A percentile compares a stretch with the other conserved stretches of the same genome.
Evolutionary conservation across 1,140 invertebrate species (phyloP).

Genomic region (Piezodorus guildinii): DNA sequence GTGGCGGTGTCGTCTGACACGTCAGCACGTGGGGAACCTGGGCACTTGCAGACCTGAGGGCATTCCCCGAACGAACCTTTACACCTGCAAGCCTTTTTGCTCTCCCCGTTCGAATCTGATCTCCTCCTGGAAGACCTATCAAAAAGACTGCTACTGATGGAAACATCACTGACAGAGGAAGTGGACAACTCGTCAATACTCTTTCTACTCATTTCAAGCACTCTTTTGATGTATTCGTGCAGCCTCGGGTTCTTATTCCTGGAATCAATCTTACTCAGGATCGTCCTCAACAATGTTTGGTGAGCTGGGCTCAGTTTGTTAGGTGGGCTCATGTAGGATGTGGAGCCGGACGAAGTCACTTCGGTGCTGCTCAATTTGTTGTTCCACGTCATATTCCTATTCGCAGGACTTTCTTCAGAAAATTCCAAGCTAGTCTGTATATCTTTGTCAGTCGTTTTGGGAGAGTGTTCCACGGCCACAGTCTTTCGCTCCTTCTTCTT

Average conservation of each 20-base stretch:
- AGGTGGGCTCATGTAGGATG: constrained; percentile 21
- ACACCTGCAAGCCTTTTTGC: too few relatives aligned
- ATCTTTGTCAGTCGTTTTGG: background rate
- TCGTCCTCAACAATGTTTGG: constrained; percentile 8
- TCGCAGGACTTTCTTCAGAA: background rate
- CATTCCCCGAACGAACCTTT: too few relatives aligned
- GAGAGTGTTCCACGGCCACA: too few relatives aligned
- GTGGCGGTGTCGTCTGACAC: background rate
- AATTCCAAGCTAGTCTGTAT: background rate
- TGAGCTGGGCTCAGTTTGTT: constrained; percentile 15
- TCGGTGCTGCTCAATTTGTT: background rate
- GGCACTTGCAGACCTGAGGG: too few relatives aligned
- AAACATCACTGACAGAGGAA: constrained; percentile 19
- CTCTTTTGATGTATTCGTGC: constrained; percentile 2
- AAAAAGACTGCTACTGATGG: constrained; percentile 7
- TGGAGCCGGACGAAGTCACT: background rate
- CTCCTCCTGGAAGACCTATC: background rate
- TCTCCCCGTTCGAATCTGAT: background rate
- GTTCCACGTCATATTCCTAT: background rate
- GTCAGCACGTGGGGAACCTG: background rate
- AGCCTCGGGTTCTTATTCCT: constrained; percentile 20
- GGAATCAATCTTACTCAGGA: constrained; percentile 5
- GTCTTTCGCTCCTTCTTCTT: constrained; percentile 6
- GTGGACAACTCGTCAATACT: constrained; percentile 13
- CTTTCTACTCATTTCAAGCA: constrained; percentile 15